Evolutionary conservation across 2,888 invertebrate species (phyloP).

Genomic region (Calephelis perditalis): DNA sequence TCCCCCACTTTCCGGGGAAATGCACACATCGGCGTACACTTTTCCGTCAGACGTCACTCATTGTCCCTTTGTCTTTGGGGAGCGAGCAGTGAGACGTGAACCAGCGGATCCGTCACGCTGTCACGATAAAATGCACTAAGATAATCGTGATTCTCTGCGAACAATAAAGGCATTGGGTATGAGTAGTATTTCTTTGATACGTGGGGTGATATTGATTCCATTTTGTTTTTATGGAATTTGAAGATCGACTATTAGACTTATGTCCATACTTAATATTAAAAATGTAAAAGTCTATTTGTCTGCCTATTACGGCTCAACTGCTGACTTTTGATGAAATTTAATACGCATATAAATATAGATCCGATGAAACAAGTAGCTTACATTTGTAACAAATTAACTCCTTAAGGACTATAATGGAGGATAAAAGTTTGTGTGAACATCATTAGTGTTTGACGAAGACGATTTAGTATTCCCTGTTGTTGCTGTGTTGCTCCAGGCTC

Average conservation of each 20-base stretch:
- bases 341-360: too few species aligned
- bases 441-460: too few species aligned
- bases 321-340: too few species aligned
- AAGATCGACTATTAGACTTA: not conserved
- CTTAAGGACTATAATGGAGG: too few species aligned
- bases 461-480: too few species aligned
- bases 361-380: too few species aligned
- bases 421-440: too few species aligned
- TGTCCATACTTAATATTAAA: too few species aligned
- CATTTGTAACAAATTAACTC: too few species aligned
- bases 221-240: not conserved
- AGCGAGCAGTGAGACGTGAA: slow-evolving; percentile 26
- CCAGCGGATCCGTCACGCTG: slow-evolving; percentile 21
- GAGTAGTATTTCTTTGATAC: slow-evolving; percentile 14
- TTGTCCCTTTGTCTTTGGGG: slow-evolving; percentile 25
- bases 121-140: slow-evolving; percentile 15
- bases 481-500: too few species aligned
- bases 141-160: slow-evolving; percentile 10
- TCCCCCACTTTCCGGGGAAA: slow-evolving; percentile 20
- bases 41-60: slow-evolving; percentile 27
- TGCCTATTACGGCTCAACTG: too few species aligned
- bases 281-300: too few species aligned
- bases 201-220: slow-evolving; percentile 8
- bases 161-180: slow-evolving; percentile 15
- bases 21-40: slow-evolving; percentile 26